A percentile compares a stretch with the other conserved stretches of the same genome.
Conservation (phyloP, 2,797 vertebrate genomes). For the Spheniscus humboldti region DNA sequence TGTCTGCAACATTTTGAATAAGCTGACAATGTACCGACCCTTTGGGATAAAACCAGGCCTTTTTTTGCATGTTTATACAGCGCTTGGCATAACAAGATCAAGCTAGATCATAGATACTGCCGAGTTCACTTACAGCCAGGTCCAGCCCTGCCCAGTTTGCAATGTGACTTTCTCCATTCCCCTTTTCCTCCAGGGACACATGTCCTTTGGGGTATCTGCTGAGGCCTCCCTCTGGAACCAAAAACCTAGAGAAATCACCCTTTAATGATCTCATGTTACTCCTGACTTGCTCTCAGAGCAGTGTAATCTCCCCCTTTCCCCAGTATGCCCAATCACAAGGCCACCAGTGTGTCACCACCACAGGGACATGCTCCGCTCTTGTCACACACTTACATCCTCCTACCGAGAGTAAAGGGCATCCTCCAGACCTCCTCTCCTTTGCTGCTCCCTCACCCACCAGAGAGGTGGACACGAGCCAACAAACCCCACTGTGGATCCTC, state of each 20-base stretch:
- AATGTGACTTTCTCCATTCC: background rate
- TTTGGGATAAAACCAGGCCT: background rate
- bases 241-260: background rate
- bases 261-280: background rate
- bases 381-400: background rate
- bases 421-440: background rate
- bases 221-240: background rate
- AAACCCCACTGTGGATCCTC: background rate
- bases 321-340: background rate
- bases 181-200: background rate
- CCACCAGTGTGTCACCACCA: background rate
- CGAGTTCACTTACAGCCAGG: background rate
- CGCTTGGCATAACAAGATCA: background rate
- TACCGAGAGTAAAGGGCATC: background rate
- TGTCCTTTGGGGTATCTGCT: background rate
- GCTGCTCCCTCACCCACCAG: background rate
- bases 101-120: background rate
- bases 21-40: background rate
- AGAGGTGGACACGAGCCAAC: too few relatives aligned
- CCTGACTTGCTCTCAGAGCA: background rate
- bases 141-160: background rate
- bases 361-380: rapidly evolving
- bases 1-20: background rate
- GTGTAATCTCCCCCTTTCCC: background rate
- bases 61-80: background rate